Evolutionary conservation across 2,888 invertebrate genomes (phyloP), one percentile per base, ranked within the genome.

Genomic region (Brachyptera risi): DNA sequence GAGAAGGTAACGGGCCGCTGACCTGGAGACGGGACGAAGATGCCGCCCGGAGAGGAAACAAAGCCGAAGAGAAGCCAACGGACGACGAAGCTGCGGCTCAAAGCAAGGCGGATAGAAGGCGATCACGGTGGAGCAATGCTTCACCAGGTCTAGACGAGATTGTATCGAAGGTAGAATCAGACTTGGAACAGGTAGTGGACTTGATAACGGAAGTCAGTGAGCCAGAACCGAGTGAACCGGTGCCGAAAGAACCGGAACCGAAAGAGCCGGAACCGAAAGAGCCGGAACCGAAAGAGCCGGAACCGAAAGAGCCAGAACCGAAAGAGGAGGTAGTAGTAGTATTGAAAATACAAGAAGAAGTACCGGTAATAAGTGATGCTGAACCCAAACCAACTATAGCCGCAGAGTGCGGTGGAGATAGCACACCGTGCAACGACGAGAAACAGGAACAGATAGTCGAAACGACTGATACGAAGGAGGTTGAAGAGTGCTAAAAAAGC

Each of bases 81-180:
- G 76, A 73, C 72, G 73, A 74, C 56, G 67, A 67, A 24, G 65
- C 27, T 21, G 63, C 65, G 37, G 58, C 38, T 1, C 38, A 50
- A 23, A 21, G 50, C 1, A 42, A 67, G n/a, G 68, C 65, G 23
- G 67, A 68, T 24, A 71, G 71, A 51, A 59, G 68, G 21, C 57
- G 69, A 26, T 65, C 63, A 26, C 66, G 73, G 23, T 72, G 72
- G 71, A 69, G 71, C 38, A 71, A 69, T 59, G 64, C 64, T 23
- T 68, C 68, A 2, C 67, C 69, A 9, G 47, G 42, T 38, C 58
- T 54, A 17, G 23, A n/a, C 13, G 56, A 23, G 9, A 27, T 50
- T 27, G 59, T 23, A 58, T 61, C 63, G 40, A 63, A 50, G 54
- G 65, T 44, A 40, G 56, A 24, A 23, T 47, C 24, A 57, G 63